Base-by-base conservation (phyloP, 92 coral and sea anemone genomes). In the Metridium senile region DNA sequence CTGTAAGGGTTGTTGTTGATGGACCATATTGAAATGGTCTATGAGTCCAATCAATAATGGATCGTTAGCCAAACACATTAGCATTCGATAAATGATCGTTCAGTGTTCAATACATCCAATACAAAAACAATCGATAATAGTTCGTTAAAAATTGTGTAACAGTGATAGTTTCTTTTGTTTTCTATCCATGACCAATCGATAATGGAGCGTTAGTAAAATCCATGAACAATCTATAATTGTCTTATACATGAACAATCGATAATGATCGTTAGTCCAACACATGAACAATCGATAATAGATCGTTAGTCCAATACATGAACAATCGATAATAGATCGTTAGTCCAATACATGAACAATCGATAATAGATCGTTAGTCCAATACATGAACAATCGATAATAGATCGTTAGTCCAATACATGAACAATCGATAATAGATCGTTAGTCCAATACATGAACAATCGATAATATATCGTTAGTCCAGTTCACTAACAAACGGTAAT, bases 81-180 rank as follows among this genome's bases (percentile, higher is more conserved):
- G 13, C 49, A 39, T 39, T 39, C 49, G 13, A 39, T 39, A 39
- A 54, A 17, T 2, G n/a, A 54, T 9, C 23, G 61, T 17, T 22
- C 61, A n/a, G 61, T 9, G 3, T n/a, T 54, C 26, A 2, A 62
- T 4, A 29, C 7, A 33, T 85, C 69, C 70, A 75, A 46, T 20
- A 86, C 90, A 18, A 74, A 78, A 0, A 86, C 90, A 71, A 86
- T 80, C 45, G 76, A 74, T 1, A 86, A 66, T 54, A 86, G 75
- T 49, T 86, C 90, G 72, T 65, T 81, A 10, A 86, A 86, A 25
- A 86, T 68, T 13, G 90, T 76, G 28, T n/a, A n/a, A n/a, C n/a
- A n/a, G n/a, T n/a, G n/a, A n/a, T n/a, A n/a, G n/a, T n/a, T n/a
- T n/a, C n/a, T n/a, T n/a, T n/a, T n/a, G n/a, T n/a, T n/a, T n/a